Evolutionary conservation across 2,888 invertebrate species (phyloP), one percentile per base, ranked within the genome.

Genomic region (Agriopis marginaria): DNA sequence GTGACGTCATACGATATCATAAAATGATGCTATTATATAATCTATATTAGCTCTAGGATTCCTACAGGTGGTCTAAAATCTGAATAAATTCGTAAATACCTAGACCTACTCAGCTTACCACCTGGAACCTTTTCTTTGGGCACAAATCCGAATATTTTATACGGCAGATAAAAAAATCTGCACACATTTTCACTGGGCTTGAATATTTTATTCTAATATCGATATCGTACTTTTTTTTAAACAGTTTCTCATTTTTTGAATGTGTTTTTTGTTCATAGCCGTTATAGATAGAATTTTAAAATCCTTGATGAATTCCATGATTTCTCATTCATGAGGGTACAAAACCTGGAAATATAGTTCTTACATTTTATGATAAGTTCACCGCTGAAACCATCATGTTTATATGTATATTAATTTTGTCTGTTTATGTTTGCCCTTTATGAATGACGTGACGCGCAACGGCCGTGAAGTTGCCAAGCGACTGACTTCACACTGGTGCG

Each of bases 11-110:
- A 10, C 44, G 51, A 53, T 3, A 53, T 62, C 23, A 45, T n/a
- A 23, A 44, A 51, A 23, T n/a, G n/a, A 45, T 17, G n/a, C 42
- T 9, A 51, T 23, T 32, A 61, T 42, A 50, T 9, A 58, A 60
- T 68, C 64, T 60, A 59, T 59, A 63, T 54, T 32, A 32, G 32
- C 5, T 32, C 50, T 58, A 68, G 63, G 44, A 51, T 56, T 58
- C 17, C 47, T 58, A 65, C 69, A 70, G 65, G 69, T 70, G 69
- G 51, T 65, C 69, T 62, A 51, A 12, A 51, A 56, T 55, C 55
- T 56, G 64, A 64, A 65, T 65, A 55, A 17, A 11, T 47, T 11
- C 32, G 51, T 50, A 12, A 64, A 55, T 49, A 61, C 61, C 56
- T 64, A 56, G 45, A 47, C 49, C 55, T 60, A 64, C 11, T 61